Evolutionary conservation across 1,140 invertebrate genomes (phyloP), one percentile per base, ranked within the genome.

Genomic region (Nymphalis io): DNA sequence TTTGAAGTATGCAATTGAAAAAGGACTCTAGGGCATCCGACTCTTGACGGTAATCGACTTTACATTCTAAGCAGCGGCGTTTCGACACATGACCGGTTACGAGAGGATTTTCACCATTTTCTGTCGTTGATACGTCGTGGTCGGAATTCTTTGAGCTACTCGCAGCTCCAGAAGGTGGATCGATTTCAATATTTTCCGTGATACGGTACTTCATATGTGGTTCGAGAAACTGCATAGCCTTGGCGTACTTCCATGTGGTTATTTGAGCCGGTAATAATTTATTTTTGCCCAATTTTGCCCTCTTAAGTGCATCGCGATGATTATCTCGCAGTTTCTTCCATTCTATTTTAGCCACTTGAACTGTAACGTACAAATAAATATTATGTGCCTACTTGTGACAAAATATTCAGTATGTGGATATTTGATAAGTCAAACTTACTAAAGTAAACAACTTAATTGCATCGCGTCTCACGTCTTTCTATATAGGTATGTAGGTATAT

Each of bases 211-310:
- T 90, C 87, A 89, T 89, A 58, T 88, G 82, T 5, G 88, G 87
- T 64, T 90, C 88, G 5, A 90, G 79, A 57, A 90, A 90, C 63
- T 90, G 87, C 88, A 90, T 90, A 0, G 78, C 80, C 70, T 89
- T 90, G 42, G 88, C 88, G 53, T 90, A 90, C 48, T 90, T 90
- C 88, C 88, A 90, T 15, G 88, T 90, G 0, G 87, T 90, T 15
- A 90, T 87, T 76, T 90, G 87, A 20, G 88, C 87, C 3, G 88
- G 88, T 27, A 90, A 63, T 33, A 90, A 64, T 75, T 89, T 90
- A 60, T 90, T 90, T 73, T 87, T 88, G 1, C 88, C 88, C 11
- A 90, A 67, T 61, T 90, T 90, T 1, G 87, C 88, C 55, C 88
- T 72, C 58, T 89, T 89, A 3, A 90, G 72, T 3, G 88, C 88